phyloP scores from a whole-genome alignment of 2,888 invertebrate genomes.

The Camptogramma bilineatum region DNA sequence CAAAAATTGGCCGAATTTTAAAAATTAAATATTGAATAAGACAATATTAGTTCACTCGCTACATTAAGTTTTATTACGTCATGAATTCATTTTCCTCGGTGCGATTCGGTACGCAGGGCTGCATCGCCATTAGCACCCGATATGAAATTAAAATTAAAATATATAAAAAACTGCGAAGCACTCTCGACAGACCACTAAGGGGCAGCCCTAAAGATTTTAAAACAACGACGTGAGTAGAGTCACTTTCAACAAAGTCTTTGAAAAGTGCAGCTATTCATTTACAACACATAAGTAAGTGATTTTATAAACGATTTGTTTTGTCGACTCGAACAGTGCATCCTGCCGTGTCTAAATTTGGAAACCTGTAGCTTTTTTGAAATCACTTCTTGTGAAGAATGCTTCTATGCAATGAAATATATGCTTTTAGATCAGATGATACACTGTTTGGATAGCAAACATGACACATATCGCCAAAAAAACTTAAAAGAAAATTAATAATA shows the following conservation, averaged over 20 bases:
- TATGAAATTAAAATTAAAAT: constrained; percentile 86
- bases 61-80: constrained; percentile 83
- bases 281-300: no score
- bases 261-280: not conserved
- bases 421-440: no score
- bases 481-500: no score
- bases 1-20: constrained; percentile 74
- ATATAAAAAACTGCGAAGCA: constrained; percentile 82
- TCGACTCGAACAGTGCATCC: no score
- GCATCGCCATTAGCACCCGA: constrained; percentile 82
- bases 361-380: no score
- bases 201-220: constrained; percentile 80
- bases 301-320: no score
- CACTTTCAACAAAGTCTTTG: constrained; percentile 23
- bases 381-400: no score
- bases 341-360: no score
- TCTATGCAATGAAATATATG: no score
- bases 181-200: constrained; percentile 83
- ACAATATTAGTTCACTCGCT: constrained; percentile 85
- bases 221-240: constrained; percentile 62
- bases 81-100: constrained; percentile 80
- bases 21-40: constrained; percentile 83
- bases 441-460: no score
- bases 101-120: constrained; percentile 83
- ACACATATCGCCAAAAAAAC: no score